Evolutionary conservation across 2,888 invertebrate genomes (phyloP), one percentile per base, ranked within the genome.

Genomic region (Trissolcus japonicus): DNA sequence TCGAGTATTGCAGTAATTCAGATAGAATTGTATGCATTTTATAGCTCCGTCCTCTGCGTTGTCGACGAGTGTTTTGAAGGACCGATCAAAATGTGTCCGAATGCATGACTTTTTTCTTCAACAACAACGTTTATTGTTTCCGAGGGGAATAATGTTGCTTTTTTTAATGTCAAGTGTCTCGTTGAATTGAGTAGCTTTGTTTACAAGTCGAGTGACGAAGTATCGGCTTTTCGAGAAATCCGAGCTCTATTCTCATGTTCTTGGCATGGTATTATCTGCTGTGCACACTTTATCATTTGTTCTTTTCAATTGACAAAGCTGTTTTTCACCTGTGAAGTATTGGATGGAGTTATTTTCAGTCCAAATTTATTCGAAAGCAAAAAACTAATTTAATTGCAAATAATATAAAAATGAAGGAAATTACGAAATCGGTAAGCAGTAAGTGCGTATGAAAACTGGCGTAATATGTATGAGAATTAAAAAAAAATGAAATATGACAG

Each of bases 141-240:
- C 87, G 89, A 80, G 53, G 62, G 43, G 60, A 75, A 82, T 88
- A 74, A 89, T 89, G 87, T 87, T 89, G 81, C 25, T 89, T 87
- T 82, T 89, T 66, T 72, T 65, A 50, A 41, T 56, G 50, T 57
- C 62, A 55, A 74, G 63, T 66, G 61, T 72, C 71, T 71, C 63
- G 71, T 75, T 82, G 83, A 83, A 85, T 82, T 83, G 85, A 84
- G 85, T 86, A 86, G 85, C 86, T 86, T 87, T 86, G 84, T 86
- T 83, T 83, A 85, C 81, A 80, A 86, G 83, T 83, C 7, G 83
- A 84, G 80, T 84, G 83, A 85, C 83, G 83, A 82, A 81, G 73
- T 79, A 76, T 82, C 82, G 81, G 81, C 82, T 82, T 81, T 82
- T 80, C 82, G 69, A 73, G 74, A 78, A 75, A 75, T 71, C 75